Conservation (phyloP, 1,140 invertebrate species). For the Oreohelix idahoensis region DNA sequence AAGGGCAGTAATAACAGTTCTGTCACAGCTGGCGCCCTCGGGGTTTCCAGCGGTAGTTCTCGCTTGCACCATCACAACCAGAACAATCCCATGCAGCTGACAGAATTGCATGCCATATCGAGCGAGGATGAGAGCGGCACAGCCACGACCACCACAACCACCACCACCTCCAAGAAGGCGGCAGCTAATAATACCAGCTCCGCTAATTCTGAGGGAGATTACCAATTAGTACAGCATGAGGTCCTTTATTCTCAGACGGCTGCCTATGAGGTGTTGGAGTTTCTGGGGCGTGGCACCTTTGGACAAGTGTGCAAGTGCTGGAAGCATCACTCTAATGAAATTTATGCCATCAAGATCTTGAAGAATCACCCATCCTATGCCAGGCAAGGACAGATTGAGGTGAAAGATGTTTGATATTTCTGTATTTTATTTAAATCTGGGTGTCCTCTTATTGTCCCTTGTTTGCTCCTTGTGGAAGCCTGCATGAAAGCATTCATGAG, state of each 20-base stretch:
- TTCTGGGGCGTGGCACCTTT: slow-evolving; percentile 98
- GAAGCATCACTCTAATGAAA: slow-evolving; percentile 99
- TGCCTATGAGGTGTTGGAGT: slow-evolving; percentile 98
- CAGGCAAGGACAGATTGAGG: slow-evolving; percentile 99
- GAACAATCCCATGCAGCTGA: slow-evolving; percentile 75
- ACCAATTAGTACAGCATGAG: slow-evolving; percentile 98
- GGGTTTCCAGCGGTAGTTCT: slow-evolving; percentile 67
- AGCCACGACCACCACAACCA: slow-evolving; percentile 80
- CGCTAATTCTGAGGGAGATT: slow-evolving; percentile 87
- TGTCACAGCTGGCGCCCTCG: slow-evolving; percentile 43
- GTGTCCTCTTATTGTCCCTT: too few species aligned
- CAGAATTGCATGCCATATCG: slow-evolving; percentile 66
- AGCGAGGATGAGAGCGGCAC: slow-evolving; percentile 68
- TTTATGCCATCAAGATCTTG: slow-evolving; percentile 99
- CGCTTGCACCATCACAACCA: slow-evolving; percentile 80
- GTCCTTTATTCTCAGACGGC: slow-evolving; percentile 92
- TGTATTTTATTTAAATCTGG: too few species aligned
- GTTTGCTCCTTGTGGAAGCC: too few species aligned
- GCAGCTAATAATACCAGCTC: slow-evolving; percentile 77
- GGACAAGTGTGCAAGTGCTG: slow-evolving; percentile 99
- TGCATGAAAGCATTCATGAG: too few species aligned
- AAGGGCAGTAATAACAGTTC: neutral
- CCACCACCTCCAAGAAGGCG: slow-evolving; percentile 78
- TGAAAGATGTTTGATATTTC: too few species aligned
- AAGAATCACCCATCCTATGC: slow-evolving; percentile 99